Evolutionary conservation across 2,888 invertebrate genomes (phyloP).

Genomic region (Adelphocoris suturalis): DNA sequence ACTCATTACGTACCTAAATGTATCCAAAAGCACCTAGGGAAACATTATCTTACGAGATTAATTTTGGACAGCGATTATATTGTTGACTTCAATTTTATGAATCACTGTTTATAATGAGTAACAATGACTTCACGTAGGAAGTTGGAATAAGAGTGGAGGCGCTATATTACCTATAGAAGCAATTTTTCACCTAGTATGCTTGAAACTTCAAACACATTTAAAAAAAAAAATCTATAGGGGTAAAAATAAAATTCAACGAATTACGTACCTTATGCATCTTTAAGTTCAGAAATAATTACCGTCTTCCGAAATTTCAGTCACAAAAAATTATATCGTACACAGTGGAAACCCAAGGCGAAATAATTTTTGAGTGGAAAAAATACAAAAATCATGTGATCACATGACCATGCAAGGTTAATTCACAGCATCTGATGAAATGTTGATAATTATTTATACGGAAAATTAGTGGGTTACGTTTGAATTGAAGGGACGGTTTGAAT

Average conservation of each 20-base stretch:
- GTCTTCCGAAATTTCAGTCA: neutral
- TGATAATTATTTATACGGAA: neutral
- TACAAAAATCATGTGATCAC: slow-evolving; percentile 17
- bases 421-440: neutral
- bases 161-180: neutral
- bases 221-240: neutral
- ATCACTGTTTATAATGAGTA: neutral
- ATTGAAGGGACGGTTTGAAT: neutral
- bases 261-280: neutral
- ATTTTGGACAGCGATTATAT: too few relatives aligned
- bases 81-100: neutral
- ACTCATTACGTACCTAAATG: neutral
- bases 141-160: neutral
- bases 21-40: too few relatives aligned
- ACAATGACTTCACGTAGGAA: neutral
- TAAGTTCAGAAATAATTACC: neutral
- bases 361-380: neutral
- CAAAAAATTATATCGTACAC: neutral
- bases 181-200: neutral
- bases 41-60: too few relatives aligned
- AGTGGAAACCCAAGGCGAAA: neutral
- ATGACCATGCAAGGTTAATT: neutral
- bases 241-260: neutral
- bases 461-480: neutral
- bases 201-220: neutral